These are phyloP conservation scores for Phoenicopterus ruber DNA, from an alignment of 2,113 vertebrate genomes.

Conservation along the genomic window DNA sequence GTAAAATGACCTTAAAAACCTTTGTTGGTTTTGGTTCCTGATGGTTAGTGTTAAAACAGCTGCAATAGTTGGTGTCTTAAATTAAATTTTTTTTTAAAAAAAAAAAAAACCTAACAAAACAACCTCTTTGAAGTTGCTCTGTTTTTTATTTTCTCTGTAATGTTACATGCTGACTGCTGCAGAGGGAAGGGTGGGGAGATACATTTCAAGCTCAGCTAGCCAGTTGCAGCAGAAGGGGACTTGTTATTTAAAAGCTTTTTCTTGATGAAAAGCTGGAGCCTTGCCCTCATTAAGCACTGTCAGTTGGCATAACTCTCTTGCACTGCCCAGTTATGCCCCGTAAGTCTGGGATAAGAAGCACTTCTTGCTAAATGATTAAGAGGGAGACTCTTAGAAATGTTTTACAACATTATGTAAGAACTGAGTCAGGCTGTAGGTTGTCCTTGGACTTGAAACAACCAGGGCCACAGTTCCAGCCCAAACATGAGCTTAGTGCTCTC, in stretches of 20 bases:
- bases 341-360: background rate
- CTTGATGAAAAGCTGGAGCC: background rate
- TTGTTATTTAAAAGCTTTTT: background rate
- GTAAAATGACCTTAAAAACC: constrained; percentile 15
- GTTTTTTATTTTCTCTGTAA: constrained; percentile 30
- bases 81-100: background rate
- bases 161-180: background rate
- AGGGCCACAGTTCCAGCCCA: background rate
- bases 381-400: background rate
- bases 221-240: background rate
- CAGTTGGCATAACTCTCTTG: background rate
- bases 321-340: background rate
- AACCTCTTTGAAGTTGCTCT: constrained; percentile 15
- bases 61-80: background rate
- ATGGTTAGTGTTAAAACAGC: constrained; percentile 18
- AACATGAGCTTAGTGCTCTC: constrained; percentile 1
- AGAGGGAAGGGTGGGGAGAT: background rate
- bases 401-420: background rate
- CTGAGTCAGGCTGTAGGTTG: background rate
- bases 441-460: constrained; percentile 6
- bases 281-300: background rate
- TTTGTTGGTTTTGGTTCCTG: constrained; percentile 14
- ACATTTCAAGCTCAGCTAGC: background rate
- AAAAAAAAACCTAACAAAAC: background rate
- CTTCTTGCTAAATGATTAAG: background rate